Conservation (phyloP, 2,888 invertebrate species). For the Reticulitermes lucifugus region DNA sequence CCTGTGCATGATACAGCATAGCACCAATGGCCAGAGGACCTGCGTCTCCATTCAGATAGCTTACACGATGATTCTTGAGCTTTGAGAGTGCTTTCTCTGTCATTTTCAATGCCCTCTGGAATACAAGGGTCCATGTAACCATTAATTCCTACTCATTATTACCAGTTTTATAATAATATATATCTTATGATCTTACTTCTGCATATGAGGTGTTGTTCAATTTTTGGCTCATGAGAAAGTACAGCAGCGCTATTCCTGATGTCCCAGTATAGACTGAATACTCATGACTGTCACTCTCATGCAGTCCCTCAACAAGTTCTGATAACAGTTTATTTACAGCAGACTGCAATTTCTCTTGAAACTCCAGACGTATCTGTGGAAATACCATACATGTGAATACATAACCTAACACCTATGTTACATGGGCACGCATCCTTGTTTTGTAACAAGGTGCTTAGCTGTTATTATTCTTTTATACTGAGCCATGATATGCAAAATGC, state of each 20-base stretch:
- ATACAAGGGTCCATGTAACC: slow-evolving; percentile 34
- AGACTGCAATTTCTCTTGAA: slow-evolving; percentile 38
- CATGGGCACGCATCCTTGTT: no score
- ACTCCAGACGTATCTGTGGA: slow-evolving; percentile 45
- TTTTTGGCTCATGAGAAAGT: slow-evolving; percentile 66
- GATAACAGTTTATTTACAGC: slow-evolving; percentile 36
- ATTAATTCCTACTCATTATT: not conserved
- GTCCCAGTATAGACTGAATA: slow-evolving; percentile 81
- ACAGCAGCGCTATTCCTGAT: slow-evolving; percentile 76
- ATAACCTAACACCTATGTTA: no score
- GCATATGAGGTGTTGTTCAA: slow-evolving; percentile 57
- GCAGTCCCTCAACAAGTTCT: slow-evolving; percentile 29
- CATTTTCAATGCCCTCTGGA: slow-evolving; percentile 64
- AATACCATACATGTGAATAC: not conserved
- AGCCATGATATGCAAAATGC: no score
- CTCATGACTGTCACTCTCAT: slow-evolving; percentile 63
- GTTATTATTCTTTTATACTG: no score
- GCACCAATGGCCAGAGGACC: slow-evolving; percentile 75
- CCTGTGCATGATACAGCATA: slow-evolving; percentile 69
- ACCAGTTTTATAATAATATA: not conserved
- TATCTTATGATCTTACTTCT: not conserved
- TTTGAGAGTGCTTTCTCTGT: slow-evolving; percentile 63
- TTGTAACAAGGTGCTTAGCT: no score
- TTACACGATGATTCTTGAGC: slow-evolving; percentile 67
- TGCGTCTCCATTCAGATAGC: slow-evolving; percentile 77